phyloP scores from a whole-genome alignment of 2,888 invertebrate genomes.

The Gari tellinella region DNA sequence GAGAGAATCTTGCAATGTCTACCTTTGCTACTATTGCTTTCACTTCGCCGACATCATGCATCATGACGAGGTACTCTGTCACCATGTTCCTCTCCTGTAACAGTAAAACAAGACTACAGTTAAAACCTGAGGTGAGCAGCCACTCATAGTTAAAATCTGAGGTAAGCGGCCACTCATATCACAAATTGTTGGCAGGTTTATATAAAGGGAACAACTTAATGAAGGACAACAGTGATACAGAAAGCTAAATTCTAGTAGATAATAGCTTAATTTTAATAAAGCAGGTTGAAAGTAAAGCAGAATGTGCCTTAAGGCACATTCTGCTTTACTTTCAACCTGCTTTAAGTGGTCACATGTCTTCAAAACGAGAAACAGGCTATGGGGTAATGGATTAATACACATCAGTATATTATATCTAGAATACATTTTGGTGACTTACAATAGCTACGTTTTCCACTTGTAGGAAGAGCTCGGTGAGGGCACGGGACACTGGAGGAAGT shows the following conservation, averaged over 20 bases:
- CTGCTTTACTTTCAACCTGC: no score
- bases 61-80: slow-evolving; percentile 74
- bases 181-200: neutral
- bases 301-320: no score
- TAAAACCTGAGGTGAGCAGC: no score
- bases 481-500: slow-evolving; percentile 75
- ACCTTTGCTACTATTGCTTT: slow-evolving; percentile 68
- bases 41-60: slow-evolving; percentile 75
- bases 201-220: neutral
- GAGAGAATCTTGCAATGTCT: neutral
- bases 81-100: slow-evolving; percentile 77
- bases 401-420: neutral
- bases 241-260: no score
- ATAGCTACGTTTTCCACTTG: slow-evolving; percentile 80
- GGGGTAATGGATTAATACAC: no score
- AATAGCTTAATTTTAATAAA: no score
- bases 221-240: no score
- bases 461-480: slow-evolving; percentile 82
- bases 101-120: neutral
- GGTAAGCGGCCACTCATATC: no score
- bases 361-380: no score
- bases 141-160: no score
- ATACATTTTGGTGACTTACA: slow-evolving; percentile 54
- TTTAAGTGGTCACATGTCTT: no score
- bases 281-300: no score